Percentiles rank a stretch among this genome's conserved stretches.
Conservation (phyloP, 2,113 vertebrate species). For the Hemiprocne comata region DNA sequence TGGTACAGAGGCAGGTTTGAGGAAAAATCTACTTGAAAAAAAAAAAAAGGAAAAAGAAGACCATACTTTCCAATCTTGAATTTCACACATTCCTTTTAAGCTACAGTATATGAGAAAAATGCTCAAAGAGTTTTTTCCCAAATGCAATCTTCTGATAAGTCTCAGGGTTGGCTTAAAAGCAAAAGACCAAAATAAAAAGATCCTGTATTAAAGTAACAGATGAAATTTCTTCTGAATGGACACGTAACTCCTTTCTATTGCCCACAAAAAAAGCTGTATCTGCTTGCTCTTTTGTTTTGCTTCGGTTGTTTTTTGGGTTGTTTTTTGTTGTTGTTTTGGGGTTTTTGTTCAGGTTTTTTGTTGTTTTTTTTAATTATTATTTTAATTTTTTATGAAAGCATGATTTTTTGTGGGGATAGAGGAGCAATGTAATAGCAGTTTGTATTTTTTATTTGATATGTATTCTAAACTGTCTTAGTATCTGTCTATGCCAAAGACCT, state of each 20-base stretch:
- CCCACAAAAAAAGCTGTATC: not conserved
- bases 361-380: not conserved
- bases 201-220: constrained; percentile 3
- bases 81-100: constrained; percentile 47
- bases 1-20: not conserved
- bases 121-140: not conserved
- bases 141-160: constrained; percentile 45
- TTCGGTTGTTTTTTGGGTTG: no score
- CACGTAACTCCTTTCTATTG: not conserved
- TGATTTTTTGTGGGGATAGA: not conserved
- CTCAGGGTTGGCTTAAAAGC: not conserved
- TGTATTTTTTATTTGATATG: not conserved
- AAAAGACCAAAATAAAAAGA: not conserved
- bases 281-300: not conserved
- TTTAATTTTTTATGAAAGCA: not conserved
- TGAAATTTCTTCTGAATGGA: not conserved
- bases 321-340: no score
- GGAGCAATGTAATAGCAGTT: not conserved
- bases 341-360: not conserved
- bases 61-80: constrained; percentile 60
- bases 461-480: not conserved
- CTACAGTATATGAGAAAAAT: constrained; percentile 33
- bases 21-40: constrained; percentile 23
- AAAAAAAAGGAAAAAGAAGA: not conserved
- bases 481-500: not conserved